phyloP scores from a whole-genome alignment of 2,797 vertebrate genomes.

The Chaetodon trifasciatus region DNA sequence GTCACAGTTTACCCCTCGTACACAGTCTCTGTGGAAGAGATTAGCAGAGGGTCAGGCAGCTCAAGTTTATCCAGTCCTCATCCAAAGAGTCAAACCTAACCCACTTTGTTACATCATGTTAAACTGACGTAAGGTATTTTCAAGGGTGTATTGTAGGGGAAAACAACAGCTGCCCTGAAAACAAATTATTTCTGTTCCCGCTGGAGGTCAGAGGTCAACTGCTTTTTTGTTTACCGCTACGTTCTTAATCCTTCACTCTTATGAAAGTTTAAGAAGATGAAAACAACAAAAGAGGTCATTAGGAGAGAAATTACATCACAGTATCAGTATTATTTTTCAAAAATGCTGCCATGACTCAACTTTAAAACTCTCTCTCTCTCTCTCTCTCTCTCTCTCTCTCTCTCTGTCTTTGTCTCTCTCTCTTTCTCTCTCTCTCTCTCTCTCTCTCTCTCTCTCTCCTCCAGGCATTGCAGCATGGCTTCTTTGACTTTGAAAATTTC shows the following conservation, averaged over 20 bases:
- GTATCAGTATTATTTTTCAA: not conserved
- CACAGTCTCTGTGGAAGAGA: not conserved
- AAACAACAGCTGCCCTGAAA: not conserved
- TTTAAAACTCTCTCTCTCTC: not conserved
- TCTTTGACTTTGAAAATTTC: slow-evolving; percentile 94
- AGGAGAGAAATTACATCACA: slow-evolving; percentile 25
- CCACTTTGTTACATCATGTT: not conserved
- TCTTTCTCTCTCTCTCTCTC: not conserved
- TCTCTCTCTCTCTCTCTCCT: slow-evolving; percentile 25
- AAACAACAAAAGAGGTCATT: slow-evolving; percentile 3
- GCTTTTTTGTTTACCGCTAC: not conserved
- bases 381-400: not conserved
- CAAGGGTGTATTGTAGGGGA: not conserved
- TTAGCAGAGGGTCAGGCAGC: not conserved
- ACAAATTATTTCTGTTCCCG: not conserved
- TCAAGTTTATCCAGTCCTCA: not conserved
- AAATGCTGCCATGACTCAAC: not conserved
- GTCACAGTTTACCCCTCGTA: not conserved
- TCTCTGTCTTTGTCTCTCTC: not conserved
- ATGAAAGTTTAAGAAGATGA: slow-evolving; percentile 34
- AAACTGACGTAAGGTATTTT: slow-evolving; percentile 4
- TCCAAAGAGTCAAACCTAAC: not conserved
- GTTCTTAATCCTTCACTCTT: slow-evolving; percentile 52
- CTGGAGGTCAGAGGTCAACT: slow-evolving; percentile 1
- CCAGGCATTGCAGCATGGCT: slow-evolving; percentile 91